phyloP scores from a whole-genome alignment of 1,140 invertebrate genomes.

The Panagrolaimus sp. region DNA sequence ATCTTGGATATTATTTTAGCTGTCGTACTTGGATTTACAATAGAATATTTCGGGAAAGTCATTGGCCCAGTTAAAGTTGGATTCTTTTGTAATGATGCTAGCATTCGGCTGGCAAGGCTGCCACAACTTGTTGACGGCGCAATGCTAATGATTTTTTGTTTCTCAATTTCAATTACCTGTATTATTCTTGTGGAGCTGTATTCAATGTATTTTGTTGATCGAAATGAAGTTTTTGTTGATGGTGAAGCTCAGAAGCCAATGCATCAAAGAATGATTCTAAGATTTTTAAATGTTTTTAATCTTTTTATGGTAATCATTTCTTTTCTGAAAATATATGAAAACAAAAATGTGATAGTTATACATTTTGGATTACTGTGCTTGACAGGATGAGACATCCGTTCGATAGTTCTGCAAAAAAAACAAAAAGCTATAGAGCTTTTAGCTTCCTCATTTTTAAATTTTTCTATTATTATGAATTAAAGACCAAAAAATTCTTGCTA shows the following conservation, averaged over 20 bases:
- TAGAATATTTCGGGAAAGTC: too few relatives aligned
- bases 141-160: background rate
- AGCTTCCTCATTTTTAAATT: too few relatives aligned
- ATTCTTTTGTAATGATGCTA: conserved; percentile 6
- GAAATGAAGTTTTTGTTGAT: conserved; percentile 1
- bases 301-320: background rate
- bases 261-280: background rate
- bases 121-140: background rate
- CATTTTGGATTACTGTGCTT: too few relatives aligned
- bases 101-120: background rate
- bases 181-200: background rate
- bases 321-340: background rate
- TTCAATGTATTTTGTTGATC: background rate
- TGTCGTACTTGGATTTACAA: too few relatives aligned
- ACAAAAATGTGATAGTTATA: background rate
- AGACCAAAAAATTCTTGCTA: too few relatives aligned
- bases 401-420: too few relatives aligned
- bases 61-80: too few relatives aligned
- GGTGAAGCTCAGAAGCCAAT: background rate
- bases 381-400: too few relatives aligned
- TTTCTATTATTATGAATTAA: too few relatives aligned
- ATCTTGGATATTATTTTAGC: too few relatives aligned
- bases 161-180: background rate
- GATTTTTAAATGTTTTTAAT: background rate
- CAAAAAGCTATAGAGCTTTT: too few relatives aligned